Evolutionary conservation across 2,888 invertebrate genomes (phyloP), one percentile per base, ranked within the genome.

Genomic region (Standfussiana lucernea): DNA sequence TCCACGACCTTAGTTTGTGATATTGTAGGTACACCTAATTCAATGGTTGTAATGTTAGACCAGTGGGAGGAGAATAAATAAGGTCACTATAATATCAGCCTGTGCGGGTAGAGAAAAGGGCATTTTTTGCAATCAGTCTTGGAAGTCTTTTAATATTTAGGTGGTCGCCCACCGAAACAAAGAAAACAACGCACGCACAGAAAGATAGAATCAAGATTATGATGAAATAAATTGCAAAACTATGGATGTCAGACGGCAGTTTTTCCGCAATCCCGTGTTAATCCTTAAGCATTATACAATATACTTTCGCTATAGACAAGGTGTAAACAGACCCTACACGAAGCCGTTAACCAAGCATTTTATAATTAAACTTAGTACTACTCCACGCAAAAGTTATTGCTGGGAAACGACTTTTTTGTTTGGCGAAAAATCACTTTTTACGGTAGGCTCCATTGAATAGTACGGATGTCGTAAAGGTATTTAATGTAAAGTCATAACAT

Each of bases 161-260:
- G 10, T 32, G 10, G 8, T 28, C 28, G 59, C 21, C 32, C 32
- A 32, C 4, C 53, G 32, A 59, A 18, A 32, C 8, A 28, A 7
- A 18, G 8, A 8, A 32, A 8, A 32, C 59, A 28, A 28, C 28
- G 5, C 15, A 32, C 18, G 7, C 8, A 32, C 32, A 59, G 10
- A 32, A 4, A 59, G 3, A 32, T 59, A 32, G 32, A 59, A 59
- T 59, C 18, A 18, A 35, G 21, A 35, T 35, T 21, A 61, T 35
- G 21, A 59, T 59, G 32, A 15, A 59, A 21, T 32, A 59, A n/a
- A 40, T n/a, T n/a, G 28, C 37, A 28, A 59, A 5, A 18, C 28
- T 13, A 10, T 32, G 32, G 35, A 79, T 42, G 37, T 40, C 64
- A 73, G 81, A 81, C 47, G 65, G 42, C 42, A 73, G 78, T 59